Conservation (phyloP, 1,140 invertebrate genomes). For the Trichonephila clavipes region DNA sequence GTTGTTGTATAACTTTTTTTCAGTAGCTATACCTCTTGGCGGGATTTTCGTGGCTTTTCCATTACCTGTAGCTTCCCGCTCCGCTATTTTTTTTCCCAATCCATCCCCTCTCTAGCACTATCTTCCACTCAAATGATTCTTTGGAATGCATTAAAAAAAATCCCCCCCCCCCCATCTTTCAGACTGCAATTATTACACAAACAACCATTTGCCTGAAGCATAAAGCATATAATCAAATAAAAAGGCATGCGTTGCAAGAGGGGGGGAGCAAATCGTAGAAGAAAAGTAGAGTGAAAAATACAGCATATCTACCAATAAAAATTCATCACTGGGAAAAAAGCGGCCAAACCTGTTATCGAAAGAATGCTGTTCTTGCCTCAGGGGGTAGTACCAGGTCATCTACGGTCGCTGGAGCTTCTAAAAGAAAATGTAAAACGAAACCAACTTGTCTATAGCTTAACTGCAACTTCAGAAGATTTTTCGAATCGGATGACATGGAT, state of each 20-base stretch:
- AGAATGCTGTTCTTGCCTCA: constrained; percentile 49
- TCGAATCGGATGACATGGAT: not conserved
- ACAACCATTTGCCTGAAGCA: constrained; percentile 69
- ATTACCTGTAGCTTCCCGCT: not conserved
- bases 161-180: not conserved
- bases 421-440: constrained; percentile 61
- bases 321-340: constrained; percentile 54
- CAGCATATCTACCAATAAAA: constrained; percentile 48
- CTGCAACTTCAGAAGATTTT: constrained; percentile 25
- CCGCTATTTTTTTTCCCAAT: not conserved
- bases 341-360: constrained; percentile 72
- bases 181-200: constrained; percentile 71
- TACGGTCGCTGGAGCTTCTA: constrained; percentile 46
- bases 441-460: constrained; percentile 32
- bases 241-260: constrained; percentile 39
- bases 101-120: not conserved
- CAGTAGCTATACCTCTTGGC: not conserved
- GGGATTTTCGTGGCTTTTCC: not conserved
- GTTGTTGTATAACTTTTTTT: not conserved
- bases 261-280: not conserved
- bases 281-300: constrained; percentile 75
- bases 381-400: constrained; percentile 52
- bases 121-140: constrained; percentile 47
- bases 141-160: constrained; percentile 41
- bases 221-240: constrained; percentile 68